A percentile compares a stretch with the other conserved stretches of the same genome.
phyloP scores from a whole-genome alignment of 2,113 vertebrate genomes.

The Uria lomvia region DNA sequence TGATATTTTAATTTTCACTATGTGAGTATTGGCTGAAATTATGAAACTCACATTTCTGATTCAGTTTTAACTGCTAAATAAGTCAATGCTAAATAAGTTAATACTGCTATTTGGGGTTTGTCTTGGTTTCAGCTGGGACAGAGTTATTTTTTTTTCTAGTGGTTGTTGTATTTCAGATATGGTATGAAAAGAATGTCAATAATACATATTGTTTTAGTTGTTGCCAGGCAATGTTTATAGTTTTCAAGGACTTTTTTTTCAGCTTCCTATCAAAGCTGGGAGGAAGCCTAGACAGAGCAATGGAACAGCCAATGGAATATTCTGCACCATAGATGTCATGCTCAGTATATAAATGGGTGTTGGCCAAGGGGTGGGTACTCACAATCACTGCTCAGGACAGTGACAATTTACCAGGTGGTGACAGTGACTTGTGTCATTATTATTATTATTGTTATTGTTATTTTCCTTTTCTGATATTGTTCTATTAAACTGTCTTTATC shows the following conservation, averaged over 20 bases:
- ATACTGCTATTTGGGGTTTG: not conserved
- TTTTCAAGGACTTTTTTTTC: not conserved
- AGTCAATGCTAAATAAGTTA: not conserved
- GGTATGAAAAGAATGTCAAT: not conserved
- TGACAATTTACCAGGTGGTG: no score
- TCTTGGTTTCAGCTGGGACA: not conserved
- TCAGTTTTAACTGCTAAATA: not conserved
- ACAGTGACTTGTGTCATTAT: not conserved
- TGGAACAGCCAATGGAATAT: not conserved
- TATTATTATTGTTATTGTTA: not conserved
- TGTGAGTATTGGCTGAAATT: constrained; percentile 16
- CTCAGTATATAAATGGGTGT: not conserved
- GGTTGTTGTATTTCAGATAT: not conserved
- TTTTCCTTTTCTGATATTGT: not conserved
- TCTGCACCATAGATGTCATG: not conserved
- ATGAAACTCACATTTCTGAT: not conserved
- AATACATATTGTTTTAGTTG: not conserved
- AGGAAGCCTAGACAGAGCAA: not conserved
- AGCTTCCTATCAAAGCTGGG: not conserved
- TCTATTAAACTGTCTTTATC: not conserved
- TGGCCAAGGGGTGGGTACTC: not conserved
- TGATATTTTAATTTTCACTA: constrained; percentile 47
- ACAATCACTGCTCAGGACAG: not conserved
- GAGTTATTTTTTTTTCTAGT: not conserved
- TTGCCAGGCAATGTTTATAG: not conserved